A percentile compares a stretch with the other conserved stretches of the same genome.
These are phyloP conservation scores for Aphaenogaster floridana DNA, from an alignment of 1,140 invertebrate genomes.

Conservation along the genomic window DNA sequence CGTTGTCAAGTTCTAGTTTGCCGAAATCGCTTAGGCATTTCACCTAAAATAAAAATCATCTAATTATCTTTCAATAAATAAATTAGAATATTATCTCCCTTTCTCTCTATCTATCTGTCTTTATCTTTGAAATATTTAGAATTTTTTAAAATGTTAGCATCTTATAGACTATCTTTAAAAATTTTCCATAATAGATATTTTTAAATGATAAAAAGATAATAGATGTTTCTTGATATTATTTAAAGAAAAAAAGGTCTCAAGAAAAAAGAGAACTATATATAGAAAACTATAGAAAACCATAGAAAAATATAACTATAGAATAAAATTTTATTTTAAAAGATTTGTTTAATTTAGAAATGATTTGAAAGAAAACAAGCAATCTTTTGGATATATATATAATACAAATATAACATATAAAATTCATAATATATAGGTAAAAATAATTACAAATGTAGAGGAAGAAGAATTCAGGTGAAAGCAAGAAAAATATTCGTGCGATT, in stretches of 20 bases:
- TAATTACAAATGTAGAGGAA: neutral
- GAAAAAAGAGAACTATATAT: no score
- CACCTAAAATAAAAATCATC: conserved; percentile 88
- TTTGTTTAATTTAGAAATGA: no score
- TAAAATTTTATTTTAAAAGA: no score
- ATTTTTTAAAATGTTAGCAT: neutral
- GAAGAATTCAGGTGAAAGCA: neutral
- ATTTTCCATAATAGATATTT: no score
- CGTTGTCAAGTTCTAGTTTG: conserved; percentile 97
- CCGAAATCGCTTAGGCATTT: conserved; percentile 96
- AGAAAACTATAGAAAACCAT: no score
- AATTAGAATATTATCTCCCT: neutral
- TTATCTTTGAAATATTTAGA: neutral
- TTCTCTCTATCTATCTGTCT: neutral
- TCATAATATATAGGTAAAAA: neutral
- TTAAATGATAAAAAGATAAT: neutral
- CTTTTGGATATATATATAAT: neutral
- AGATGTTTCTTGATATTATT: neutral
- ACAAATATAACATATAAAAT: neutral
- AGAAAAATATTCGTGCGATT: neutral
- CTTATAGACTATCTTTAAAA: no score
- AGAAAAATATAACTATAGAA: no score
- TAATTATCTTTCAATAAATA: neutral
- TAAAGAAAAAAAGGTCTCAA: no score
- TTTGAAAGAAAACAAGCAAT: no score